Conservation (phyloP, 2,888 invertebrate species). For the Ornithoptera alexandrae region DNA sequence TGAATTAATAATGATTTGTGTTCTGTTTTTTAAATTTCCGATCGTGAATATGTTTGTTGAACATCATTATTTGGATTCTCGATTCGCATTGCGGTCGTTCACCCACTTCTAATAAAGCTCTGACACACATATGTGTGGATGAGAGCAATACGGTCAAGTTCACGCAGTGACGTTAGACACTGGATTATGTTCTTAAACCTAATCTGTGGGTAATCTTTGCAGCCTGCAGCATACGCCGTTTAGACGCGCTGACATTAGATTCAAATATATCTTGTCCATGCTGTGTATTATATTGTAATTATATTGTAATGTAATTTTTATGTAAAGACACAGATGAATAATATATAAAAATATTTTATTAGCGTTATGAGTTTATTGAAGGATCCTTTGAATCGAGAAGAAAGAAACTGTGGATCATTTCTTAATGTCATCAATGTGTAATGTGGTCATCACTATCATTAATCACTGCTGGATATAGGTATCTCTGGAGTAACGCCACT, state of each 20-base stretch:
- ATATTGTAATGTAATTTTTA: neutral
- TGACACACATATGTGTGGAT: conserved; percentile 22
- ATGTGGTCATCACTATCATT: too few relatives aligned
- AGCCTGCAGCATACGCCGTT: conserved; percentile 36
- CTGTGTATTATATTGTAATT: neutral
- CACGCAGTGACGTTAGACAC: conserved; percentile 45
- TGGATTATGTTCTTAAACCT: conserved; percentile 64
- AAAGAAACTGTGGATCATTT: too few relatives aligned
- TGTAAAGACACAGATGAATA: neutral
- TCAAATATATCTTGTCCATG: conserved; percentile 16
- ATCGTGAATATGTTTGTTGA: too few relatives aligned
- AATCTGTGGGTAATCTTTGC: conserved; percentile 61
- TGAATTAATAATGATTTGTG: neutral
- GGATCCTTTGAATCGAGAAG: too few relatives aligned
- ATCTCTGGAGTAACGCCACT: too few relatives aligned
- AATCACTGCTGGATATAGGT: too few relatives aligned
- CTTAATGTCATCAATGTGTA: too few relatives aligned
- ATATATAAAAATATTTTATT: too few relatives aligned
- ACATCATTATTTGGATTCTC: neutral
- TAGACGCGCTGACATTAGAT: conserved; percentile 29
- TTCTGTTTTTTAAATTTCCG: neutral
- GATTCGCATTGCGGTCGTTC: neutral
- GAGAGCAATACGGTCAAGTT: conserved; percentile 59
- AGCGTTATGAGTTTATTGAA: too few relatives aligned
- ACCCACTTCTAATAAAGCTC: conserved; percentile 8